These are phyloP conservation scores for Arge pagana DNA, from an alignment of 2,888 invertebrate genomes.

Conservation along the genomic window DNA sequence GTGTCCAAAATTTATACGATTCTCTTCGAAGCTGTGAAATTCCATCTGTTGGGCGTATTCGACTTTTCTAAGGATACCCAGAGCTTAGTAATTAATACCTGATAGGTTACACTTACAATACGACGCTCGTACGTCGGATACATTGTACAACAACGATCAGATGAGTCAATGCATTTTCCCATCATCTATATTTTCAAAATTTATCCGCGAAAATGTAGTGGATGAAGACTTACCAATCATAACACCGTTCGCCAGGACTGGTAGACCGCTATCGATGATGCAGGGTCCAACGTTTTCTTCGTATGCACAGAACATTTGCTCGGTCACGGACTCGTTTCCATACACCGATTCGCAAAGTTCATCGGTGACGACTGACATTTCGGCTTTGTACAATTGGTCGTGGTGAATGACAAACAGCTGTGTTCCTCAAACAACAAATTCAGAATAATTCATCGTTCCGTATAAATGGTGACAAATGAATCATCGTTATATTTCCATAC, in stretches of 20 bases:
- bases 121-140: too few relatives aligned
- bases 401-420: too few relatives aligned
- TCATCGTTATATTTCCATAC: too few relatives aligned
- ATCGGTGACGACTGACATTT: conserved; percentile 34
- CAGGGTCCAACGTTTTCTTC: conserved; percentile 34
- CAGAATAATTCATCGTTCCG: too few relatives aligned
- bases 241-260: conserved; percentile 32
- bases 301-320: conserved; percentile 40
- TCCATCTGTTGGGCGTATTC: too few relatives aligned
- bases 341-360: conserved; percentile 32
- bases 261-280: conserved; percentile 44
- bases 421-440: too few relatives aligned
- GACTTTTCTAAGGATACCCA: too few relatives aligned
- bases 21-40: too few relatives aligned
- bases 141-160: too few relatives aligned
- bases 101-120: too few relatives aligned
- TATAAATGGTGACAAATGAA: too few relatives aligned
- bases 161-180: not conserved
- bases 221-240: conserved; percentile 35
- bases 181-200: not conserved
- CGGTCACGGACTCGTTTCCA: conserved; percentile 30
- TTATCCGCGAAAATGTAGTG: not conserved
- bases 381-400: conserved; percentile 29
- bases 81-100: too few relatives aligned
- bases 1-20: not conserved